Conservation (phyloP, 1,140 invertebrate species). For the Conopomorpha cramerella region DNA sequence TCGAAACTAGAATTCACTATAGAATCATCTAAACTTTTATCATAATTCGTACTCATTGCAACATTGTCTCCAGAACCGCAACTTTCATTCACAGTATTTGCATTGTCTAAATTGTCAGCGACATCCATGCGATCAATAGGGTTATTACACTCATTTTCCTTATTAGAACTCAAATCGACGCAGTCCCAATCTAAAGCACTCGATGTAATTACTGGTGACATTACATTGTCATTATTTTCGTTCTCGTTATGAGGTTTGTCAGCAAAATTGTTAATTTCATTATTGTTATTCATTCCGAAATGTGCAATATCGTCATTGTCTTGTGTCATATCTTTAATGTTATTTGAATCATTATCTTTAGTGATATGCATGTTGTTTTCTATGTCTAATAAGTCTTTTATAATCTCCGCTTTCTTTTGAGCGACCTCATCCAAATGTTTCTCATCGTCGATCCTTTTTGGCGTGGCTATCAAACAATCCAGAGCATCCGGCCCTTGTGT, state of each 20-base stretch:
- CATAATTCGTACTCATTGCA: too few relatives aligned
- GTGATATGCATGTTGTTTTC: too few relatives aligned
- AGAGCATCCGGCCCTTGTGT: too few relatives aligned
- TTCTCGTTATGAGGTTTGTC: too few relatives aligned
- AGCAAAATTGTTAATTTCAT: constrained; percentile 6
- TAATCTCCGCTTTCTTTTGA: constrained; percentile 39
- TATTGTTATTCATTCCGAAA: too few relatives aligned
- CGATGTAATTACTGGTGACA: constrained; percentile 14
- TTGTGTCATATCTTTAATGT: constrained; percentile 10
- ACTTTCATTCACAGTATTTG: too few relatives aligned
- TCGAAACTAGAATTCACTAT: constrained; percentile 12
- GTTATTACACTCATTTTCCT: too few relatives aligned
- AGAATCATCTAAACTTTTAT: constrained; percentile 6
- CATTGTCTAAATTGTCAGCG: too few relatives aligned
- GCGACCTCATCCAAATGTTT: constrained; percentile 19
- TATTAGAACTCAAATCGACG: constrained; percentile 12
- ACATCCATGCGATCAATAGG: too few relatives aligned
- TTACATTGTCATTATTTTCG: too few relatives aligned
- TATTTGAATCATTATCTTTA: too few relatives aligned
- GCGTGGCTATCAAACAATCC: constrained; percentile 36
- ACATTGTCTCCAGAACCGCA: too few relatives aligned
- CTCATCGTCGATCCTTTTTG: constrained; percentile 25
- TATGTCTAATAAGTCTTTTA: constrained; percentile 46
- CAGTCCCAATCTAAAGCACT: constrained; percentile 10
- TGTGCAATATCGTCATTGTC: constrained; percentile 7